Evolutionary conservation across 2,888 invertebrate species (phyloP), one percentile per base, ranked within the genome.

Genomic region (Cryptophagus acutangulus): DNA sequence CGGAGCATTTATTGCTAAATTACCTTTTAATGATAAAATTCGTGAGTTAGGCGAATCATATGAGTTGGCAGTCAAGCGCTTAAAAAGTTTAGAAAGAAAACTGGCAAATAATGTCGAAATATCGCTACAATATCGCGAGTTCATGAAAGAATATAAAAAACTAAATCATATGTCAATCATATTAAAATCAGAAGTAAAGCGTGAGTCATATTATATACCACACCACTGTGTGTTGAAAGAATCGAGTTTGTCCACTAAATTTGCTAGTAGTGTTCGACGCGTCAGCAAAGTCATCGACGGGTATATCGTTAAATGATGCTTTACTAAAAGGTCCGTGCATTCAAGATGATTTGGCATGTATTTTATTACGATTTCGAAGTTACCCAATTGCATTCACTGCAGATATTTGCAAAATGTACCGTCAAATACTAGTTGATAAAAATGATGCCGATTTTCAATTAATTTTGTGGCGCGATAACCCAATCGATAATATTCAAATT

Each of bases 21-120:
- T 20, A 8, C 24, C 24, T n/a, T n/a, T 20, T 20, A 20, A n/a
- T 20, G 6, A 20, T 6, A n/a, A 20, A 20, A 6, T n/a, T 8
- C 6, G 6, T n/a, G n/a, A 8, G 6, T 20, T 20, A n/a, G n/a
- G 24, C n/a, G 24, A 20, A 20, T 20, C 24, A 20, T 6, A 8
- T 20, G n/a, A 20, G 24, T 20, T 20, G n/a, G 24, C 24, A 8
- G n/a, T n/a, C n/a, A 20, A 20, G n/a, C 24, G 24, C n/a, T 20
- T 20, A 6, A 6, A 20, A 20, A 20, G 6, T 6, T 20, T 20
- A 20, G 24, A 20, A 20, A 20, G n/a, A 6, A 20, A 20, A 20
- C n/a, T 20, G 6, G 24, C 24, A 20, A 20, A 20, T 8, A 20
- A 20, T 20, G 6, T n/a, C 6, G 6, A 6, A 20, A 20, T 20